Conservation (phyloP, 2,888 invertebrate species). For the Bugula neritina region DNA sequence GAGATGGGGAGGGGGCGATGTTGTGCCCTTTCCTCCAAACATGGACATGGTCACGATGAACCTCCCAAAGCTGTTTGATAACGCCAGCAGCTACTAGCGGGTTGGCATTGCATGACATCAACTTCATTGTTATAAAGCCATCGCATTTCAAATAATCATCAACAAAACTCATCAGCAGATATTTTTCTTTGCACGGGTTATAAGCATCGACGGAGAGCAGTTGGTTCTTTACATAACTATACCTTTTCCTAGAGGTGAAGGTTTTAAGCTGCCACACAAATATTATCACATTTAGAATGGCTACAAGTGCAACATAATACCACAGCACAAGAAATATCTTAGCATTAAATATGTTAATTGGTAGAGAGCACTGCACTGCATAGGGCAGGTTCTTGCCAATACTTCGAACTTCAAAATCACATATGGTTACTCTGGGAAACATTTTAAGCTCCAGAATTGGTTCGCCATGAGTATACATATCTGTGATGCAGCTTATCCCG, state of each 20-base stretch:
- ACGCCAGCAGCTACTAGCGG: neutral
- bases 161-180: neutral
- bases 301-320: constrained; percentile 12
- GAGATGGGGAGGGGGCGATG: neutral
- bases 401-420: constrained; percentile 7
- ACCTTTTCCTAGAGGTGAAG: neutral
- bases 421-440: constrained; percentile 17
- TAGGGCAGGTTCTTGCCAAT: neutral
- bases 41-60: neutral
- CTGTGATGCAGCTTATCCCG: neutral
- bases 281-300: neutral
- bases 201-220: neutral
- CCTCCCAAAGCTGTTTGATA: neutral
- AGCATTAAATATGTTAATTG: constrained; percentile 20
- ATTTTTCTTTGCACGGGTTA: constrained; percentile 2
- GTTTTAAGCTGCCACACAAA: neutral
- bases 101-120: neutral
- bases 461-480: neutral
- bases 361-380: constrained; percentile 8
- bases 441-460: neutral
- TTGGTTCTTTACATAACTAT: neutral
- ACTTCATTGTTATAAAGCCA: constrained; percentile 16
- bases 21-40: neutral
- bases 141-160: neutral
- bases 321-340: constrained; percentile 1